Conservation (phyloP, 2,113 vertebrate genomes). For the Jacana jacana region DNA sequence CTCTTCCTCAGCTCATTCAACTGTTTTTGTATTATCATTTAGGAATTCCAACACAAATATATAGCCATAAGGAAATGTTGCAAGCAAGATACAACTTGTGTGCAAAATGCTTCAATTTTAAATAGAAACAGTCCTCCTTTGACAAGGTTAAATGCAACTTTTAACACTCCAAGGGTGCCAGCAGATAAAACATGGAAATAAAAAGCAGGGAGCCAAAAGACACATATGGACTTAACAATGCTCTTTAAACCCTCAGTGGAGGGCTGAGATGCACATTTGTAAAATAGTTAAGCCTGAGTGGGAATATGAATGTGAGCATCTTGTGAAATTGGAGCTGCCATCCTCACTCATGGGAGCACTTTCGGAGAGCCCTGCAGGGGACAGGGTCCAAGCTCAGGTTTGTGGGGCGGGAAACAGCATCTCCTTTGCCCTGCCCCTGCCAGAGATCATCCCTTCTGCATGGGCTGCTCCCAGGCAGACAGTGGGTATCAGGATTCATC, state of each 20-base stretch:
- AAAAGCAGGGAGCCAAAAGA: slow-evolving; percentile 30
- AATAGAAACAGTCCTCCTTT: background rate
- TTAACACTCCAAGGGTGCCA: slow-evolving; percentile 9
- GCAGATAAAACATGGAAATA: slow-evolving; percentile 28
- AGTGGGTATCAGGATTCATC: background rate
- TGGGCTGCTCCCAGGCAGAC: background rate
- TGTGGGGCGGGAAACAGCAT: background rate
- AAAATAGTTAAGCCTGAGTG: background rate
- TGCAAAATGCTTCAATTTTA: background rate
- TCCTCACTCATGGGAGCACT: background rate
- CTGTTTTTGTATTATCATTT: background rate
- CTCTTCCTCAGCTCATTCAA: background rate
- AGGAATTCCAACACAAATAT: slow-evolving; percentile 23
- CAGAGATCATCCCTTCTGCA: background rate
- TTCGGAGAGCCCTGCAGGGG: background rate
- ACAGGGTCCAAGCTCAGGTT: background rate
- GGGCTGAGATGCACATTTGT: background rate
- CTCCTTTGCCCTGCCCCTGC: background rate
- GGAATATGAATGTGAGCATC: accelerated
- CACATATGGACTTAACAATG: slow-evolving; percentile 13
- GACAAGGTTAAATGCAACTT: slow-evolving; percentile 48
- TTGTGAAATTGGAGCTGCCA: accelerated
- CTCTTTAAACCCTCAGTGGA: background rate
- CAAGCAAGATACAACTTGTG: background rate
- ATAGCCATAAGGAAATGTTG: slow-evolving; percentile 4